Base-by-base conservation (phyloP, 1,140 invertebrate species). In the Zaprionus nigranus region DNA sequence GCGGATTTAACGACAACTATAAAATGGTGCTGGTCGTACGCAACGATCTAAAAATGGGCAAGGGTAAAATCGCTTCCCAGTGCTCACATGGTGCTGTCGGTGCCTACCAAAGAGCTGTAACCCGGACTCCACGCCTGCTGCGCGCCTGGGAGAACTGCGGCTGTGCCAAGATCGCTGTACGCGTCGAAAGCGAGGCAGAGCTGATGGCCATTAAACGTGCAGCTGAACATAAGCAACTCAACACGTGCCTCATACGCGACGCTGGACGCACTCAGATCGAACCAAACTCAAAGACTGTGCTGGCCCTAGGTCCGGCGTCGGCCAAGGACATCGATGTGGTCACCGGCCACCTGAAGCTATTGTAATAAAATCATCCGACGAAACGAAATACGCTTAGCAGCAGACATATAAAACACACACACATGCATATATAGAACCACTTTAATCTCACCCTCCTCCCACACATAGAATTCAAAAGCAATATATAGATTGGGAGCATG, bases 41-140 rank as follows among this genome's bases (percentile, higher is more conserved):
- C 88, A 97, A 95, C 90, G 98, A 99, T 92, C 93, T 99, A 0
- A 97, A 97, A 92, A 99, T 99, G 98, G 96, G 96, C 20, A 98
- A 98, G 53, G 98, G 98, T 15, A 99, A 99, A 94, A 95, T 97
- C 53, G 98, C 97, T 34, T 97, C 98, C 4, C 98, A 98, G 93
- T 98, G 98, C 94, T 95, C 96, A 49, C 98, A 99, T 94, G 98
- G 97, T 58, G 96, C 98, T 7, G 95, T 97, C 24, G 95, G 95
- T 53, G 97, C 96, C 3, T 98, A 97, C 86, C 95, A 96, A 74
- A 96, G 96, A 78, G 94, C 95, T 17, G 93, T 94, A 11, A 93
- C 92, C 63, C 94, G 93, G 62, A 94, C 95, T 75, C 95, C 95
- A 6, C 93, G 94, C 36, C 85, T 96, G 28, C 92, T 98, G 17